Evolutionary conservation across 2,888 invertebrate genomes (phyloP).

Genomic region (Spisula solida): DNA sequence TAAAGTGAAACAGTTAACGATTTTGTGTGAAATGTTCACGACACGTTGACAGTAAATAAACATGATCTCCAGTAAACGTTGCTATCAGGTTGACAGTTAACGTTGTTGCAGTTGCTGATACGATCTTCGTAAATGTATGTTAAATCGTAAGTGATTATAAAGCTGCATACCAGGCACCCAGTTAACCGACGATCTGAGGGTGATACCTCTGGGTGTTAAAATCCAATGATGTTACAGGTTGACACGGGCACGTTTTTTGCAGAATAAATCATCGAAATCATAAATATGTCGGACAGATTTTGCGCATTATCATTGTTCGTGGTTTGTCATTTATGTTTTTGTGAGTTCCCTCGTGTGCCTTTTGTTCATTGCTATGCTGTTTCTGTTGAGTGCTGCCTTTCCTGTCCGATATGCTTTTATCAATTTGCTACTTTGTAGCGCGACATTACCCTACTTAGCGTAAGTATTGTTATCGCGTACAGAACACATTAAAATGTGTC

Average conservation of each 20-base stretch:
- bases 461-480: too few species aligned
- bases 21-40: constrained; percentile 7
- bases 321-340: neutral
- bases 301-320: neutral
- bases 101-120: constrained; percentile 27
- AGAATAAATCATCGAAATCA: neutral
- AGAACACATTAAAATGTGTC: too few species aligned
- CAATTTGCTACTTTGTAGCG: too few species aligned
- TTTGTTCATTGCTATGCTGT: too few species aligned
- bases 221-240: neutral
- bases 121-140: constrained; percentile 36
- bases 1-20: neutral
- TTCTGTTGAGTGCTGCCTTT: too few species aligned
- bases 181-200: constrained; percentile 23
- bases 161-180: neutral
- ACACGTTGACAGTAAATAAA: constrained; percentile 23
- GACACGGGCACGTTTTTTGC: neutral
- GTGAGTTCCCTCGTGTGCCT: too few species aligned
- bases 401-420: too few species aligned
- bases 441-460: too few species aligned
- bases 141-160: constrained; percentile 13
- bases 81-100: constrained; percentile 1
- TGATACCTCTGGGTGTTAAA: constrained; percentile 26
- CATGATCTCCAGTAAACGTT: neutral
- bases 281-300: neutral